Evolutionary conservation across 2,797 vertebrate species (phyloP).

Genomic region (Myiothlypis chrysogaster): DNA sequence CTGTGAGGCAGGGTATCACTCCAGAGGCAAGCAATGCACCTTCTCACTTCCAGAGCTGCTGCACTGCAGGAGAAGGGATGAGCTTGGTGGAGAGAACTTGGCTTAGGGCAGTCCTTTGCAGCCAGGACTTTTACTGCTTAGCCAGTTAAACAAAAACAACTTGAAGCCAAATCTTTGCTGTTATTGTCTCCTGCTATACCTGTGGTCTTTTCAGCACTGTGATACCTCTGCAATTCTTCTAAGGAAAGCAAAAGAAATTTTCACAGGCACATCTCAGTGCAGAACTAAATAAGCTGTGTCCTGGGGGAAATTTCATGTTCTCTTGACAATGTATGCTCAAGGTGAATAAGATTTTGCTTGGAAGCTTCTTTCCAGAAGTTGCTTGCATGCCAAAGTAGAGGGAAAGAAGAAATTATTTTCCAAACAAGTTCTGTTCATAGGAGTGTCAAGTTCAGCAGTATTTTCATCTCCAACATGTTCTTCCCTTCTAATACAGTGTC

Average conservation of each 20-base stretch:
- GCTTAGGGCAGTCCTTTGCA: background rate
- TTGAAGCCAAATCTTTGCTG: background rate
- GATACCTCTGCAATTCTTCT: background rate
- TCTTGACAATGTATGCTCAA: background rate
- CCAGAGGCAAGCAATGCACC: fast-evolving
- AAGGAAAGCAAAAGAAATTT: background rate
- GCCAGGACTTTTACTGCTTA: background rate
- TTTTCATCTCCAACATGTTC: background rate
- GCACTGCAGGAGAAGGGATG: background rate
- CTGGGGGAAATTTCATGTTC: background rate
- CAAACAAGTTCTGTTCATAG: background rate
- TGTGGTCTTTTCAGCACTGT: background rate
- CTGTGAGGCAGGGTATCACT: fast-evolving
- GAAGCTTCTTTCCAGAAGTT: background rate
- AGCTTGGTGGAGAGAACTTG: background rate
- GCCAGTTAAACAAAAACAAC: background rate
- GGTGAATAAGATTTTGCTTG: background rate
- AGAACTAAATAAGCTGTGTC: background rate
- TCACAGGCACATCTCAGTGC: background rate
- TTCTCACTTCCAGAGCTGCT: background rate
- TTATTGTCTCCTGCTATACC: background rate
- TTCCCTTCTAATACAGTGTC: background rate
- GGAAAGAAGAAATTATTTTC: background rate
- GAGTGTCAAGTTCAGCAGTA: background rate
- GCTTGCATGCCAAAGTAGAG: background rate